Evolutionary conservation across 2,888 invertebrate species (phyloP).

Genomic region (Athetis lepigone): DNA sequence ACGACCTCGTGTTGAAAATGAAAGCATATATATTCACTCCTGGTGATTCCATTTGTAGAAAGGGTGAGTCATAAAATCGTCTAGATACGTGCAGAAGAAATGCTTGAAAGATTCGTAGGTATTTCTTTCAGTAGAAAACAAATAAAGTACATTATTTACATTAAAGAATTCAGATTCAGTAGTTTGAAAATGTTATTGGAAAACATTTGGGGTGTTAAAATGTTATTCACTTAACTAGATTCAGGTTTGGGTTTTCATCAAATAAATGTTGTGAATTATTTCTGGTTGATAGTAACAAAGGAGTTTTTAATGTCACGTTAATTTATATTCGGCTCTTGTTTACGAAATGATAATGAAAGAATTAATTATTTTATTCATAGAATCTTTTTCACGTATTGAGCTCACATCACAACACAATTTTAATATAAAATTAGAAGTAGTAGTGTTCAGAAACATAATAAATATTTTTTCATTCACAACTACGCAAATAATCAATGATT

Average conservation of each 20-base stretch:
- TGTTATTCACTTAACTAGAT: not conserved
- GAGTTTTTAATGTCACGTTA: not conserved
- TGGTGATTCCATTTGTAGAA: slow-evolving; percentile 98
- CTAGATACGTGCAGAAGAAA: slow-evolving; percentile 22
- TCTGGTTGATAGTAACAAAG: not conserved
- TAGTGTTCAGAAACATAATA: too few relatives aligned
- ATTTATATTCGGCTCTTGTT: not conserved
- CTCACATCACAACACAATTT: too few relatives aligned
- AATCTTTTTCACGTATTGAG: not conserved
- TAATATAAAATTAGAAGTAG: too few relatives aligned
- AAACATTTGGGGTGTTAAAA: slow-evolving; percentile 11
- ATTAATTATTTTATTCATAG: not conserved
- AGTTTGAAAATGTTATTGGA: not conserved
- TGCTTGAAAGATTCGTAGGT: slow-evolving; percentile 9
- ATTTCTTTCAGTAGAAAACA: slow-evolving; percentile 28
- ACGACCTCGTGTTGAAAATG: slow-evolving; percentile 99
- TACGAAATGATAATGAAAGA: not conserved
- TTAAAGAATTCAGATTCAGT: not conserved
- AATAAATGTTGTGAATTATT: not conserved
- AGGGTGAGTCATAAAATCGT: slow-evolving; percentile 89
- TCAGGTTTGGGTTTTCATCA: not conserved
- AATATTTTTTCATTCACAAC: too few relatives aligned
- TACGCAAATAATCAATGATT: too few relatives aligned
- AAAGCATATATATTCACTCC: slow-evolving; percentile 99
- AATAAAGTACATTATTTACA: slow-evolving; percentile 29